Evolutionary conservation across 2,888 invertebrate species (phyloP).

Genomic region (Leptinotarsa juncta): DNA sequence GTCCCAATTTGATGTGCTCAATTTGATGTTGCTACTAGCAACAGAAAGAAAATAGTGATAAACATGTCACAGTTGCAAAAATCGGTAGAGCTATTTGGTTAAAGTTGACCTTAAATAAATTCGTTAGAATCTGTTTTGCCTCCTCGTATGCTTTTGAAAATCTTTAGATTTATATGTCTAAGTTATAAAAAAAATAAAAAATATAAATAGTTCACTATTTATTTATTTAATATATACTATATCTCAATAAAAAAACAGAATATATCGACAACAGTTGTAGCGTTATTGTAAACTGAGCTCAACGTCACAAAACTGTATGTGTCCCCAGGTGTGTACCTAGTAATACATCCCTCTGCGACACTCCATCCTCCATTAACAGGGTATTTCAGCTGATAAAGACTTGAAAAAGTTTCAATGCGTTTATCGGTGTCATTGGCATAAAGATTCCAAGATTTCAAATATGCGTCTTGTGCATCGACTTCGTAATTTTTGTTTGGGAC

Average conservation of each 20-base stretch:
- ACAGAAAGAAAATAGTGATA: no score
- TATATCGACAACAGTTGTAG: not conserved
- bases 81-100: no score
- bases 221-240: not conserved
- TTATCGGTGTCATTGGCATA: constrained; percentile 4
- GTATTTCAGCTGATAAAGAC: constrained; percentile 3
- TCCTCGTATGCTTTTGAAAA: no score
- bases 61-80: no score
- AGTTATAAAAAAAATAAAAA: not conserved
- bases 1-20: no score
- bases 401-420: constrained; percentile 15
- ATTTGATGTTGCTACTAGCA: no score
- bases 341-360: constrained; percentile 18
- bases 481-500: constrained; percentile 17
- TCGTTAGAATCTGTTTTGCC: no score
- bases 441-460: not conserved
- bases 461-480: constrained; percentile 1
- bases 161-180: no score
- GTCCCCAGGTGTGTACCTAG: not conserved
- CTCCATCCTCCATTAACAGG: constrained; percentile 23
- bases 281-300: not conserved
- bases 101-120: no score
- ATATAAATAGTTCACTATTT: not conserved
- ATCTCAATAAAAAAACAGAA: not conserved
- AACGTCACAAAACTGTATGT: constrained; percentile 11